Evolutionary conservation across 2,113 vertebrate species (phyloP), one percentile per base, ranked within the genome.

Genomic region (Etia nguti): DNA sequence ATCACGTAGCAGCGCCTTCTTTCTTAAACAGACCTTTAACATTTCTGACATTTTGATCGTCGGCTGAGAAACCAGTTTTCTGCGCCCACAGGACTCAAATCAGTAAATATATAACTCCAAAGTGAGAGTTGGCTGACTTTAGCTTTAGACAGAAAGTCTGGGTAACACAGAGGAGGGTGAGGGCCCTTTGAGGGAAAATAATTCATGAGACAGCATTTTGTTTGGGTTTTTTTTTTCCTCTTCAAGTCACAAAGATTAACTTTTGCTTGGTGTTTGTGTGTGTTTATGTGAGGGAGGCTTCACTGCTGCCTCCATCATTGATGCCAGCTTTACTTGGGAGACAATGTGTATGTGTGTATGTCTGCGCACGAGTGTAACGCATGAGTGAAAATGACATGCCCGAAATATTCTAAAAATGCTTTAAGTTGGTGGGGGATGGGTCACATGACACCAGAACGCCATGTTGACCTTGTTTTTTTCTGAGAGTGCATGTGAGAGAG

Each of bases 401-500:
- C 73, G 54, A 94, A 93, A 91, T 92, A 94, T 93, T 94, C 87
- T 77, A 94, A 94, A 94, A 92, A 94, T 94, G 93, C 90, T 89
- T 84, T 89, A 93, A 93, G 90, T 94, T 93, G 91, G 36, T 89
- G 93, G 88, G 93, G 93, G 92, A 89, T 68, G 91, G 91, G 91
- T 94, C 94, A 94, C 92, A 93, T 94, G 94, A 93, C 88, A 92
- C 22, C 57, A 34, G 70, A 65, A 79, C 48, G 48, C 82, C 90
- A 85, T 73, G 79, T 81, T 93, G 94, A 92, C 92, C 93, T 93
- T 29, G 46, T 94, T 94, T 92, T 94, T 90, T 60, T 87, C 80
- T 5, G 16, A 54, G 59, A 65, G 31, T 18, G 29, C 77, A 70
- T n/a, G 82, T 55, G 75, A 54, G 38, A 46, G 52, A n/a, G 46